These are phyloP conservation scores for Drosophila biarmipes DNA, from an alignment of 1,140 invertebrate genomes.

Conservation along the genomic window DNA sequence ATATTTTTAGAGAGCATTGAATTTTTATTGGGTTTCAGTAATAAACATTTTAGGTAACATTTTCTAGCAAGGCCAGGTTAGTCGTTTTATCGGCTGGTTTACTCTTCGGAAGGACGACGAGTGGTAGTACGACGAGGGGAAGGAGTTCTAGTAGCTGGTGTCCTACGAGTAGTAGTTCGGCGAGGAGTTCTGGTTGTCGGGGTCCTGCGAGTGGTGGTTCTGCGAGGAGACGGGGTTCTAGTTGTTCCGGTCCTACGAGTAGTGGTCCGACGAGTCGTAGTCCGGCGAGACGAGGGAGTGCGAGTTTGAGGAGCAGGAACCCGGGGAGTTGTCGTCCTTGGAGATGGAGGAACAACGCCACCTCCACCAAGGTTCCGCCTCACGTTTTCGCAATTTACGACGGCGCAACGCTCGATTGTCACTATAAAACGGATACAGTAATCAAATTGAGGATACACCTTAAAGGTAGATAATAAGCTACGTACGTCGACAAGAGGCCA, in stretches of 20 bases:
- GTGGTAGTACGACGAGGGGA: background rate
- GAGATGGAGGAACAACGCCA: background rate
- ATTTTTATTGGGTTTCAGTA: slow-evolving; percentile 1
- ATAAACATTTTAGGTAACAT: background rate
- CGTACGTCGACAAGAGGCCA: slow-evolving; percentile 50
- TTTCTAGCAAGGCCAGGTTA: background rate
- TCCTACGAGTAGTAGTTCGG: background rate
- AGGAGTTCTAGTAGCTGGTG: background rate
- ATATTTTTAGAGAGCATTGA: slow-evolving; percentile 23
- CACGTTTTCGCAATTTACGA: slow-evolving; percentile 44
- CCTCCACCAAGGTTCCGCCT: background rate
- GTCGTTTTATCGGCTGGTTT: background rate
- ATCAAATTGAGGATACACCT: background rate
- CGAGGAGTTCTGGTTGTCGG: background rate
- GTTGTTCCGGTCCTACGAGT: background rate
- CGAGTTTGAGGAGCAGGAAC: background rate
- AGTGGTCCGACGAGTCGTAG: background rate
- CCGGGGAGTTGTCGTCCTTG: background rate
- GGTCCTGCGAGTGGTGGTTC: background rate
- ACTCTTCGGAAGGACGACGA: background rate
- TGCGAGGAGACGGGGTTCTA: background rate
- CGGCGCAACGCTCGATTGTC: slow-evolving; percentile 12
- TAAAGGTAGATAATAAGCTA: background rate
- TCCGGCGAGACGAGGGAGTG: background rate
- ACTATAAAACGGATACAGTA: slow-evolving; percentile 5